These are phyloP conservation scores for Triplophysa rosa DNA, from an alignment of 2,113 vertebrate species.

Conservation along the genomic window DNA sequence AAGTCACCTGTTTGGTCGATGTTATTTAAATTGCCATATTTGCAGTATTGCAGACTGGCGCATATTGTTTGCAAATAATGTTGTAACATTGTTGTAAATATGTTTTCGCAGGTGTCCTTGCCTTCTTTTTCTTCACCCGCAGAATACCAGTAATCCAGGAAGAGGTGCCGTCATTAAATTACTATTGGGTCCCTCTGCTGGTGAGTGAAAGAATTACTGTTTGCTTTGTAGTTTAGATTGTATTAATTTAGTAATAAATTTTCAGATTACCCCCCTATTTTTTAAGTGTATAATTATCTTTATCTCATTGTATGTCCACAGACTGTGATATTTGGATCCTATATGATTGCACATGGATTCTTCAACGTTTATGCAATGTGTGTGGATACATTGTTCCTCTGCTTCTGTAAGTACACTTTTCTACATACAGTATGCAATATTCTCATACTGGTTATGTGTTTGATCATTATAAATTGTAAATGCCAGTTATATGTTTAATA, in stretches of 20 bases:
- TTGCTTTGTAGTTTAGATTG: not conserved
- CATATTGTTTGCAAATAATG: not conserved
- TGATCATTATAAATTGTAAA: not conserved
- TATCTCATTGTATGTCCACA: slow-evolving; percentile 63
- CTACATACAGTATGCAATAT: not conserved
- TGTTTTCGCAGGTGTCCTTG: slow-evolving; percentile 80
- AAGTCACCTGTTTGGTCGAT: slow-evolving; percentile 62
- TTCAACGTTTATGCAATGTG: slow-evolving; percentile 97
- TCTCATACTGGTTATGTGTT: not conserved
- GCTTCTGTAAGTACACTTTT: slow-evolving; percentile 89
- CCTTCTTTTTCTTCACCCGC: slow-evolving; percentile 90
- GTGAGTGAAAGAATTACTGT: slow-evolving; percentile 72
- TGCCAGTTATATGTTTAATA: no score
- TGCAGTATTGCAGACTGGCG: no score
- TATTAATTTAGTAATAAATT: no score
- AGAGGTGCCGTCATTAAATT: slow-evolving; percentile 85
- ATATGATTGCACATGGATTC: slow-evolving; percentile 90
- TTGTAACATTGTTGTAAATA: not conserved
- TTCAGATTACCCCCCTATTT: no score
- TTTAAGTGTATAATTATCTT: not conserved
- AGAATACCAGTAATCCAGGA: slow-evolving; percentile 79
- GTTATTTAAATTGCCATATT: not conserved
- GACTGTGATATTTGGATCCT: slow-evolving; percentile 90
- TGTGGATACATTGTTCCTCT: slow-evolving; percentile 96
- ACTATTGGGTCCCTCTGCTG: slow-evolving; percentile 92